Evolutionary conservation across 2,113 vertebrate genomes (phyloP), one percentile per base, ranked within the genome.

Genomic region (Leptocoma aspasia): DNA sequence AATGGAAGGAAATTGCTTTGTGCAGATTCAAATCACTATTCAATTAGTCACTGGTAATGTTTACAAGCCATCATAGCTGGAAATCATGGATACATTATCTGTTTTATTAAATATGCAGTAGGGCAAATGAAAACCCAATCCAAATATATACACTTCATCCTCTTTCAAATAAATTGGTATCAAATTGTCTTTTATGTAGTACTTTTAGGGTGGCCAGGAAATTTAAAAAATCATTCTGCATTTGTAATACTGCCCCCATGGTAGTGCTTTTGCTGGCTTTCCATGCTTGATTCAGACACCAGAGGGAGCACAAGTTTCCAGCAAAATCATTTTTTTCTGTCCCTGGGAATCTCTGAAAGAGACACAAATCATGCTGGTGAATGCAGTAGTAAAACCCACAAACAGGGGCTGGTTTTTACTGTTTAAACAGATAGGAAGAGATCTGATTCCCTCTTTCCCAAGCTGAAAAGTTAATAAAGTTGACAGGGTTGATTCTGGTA

Each of bases 301-400:
- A 95, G 95, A 96, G 95, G 93, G 94, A 88, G 94, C 79, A 86
- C 75, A 80, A 90, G 71, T 69, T 94, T 85, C 66, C 95, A 80
- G 45, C 50, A 91, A 87, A 70, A 27, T 68, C 2, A 6, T 72
- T 73, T 79, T 78, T 87, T 92, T 61, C 53, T 57, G 1, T 41
- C 66, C 24, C 20, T 59, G 56, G 10, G 60, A 44, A 21, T 71
- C 27, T 10, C 13, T 20, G 37, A 24, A 26, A 49, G 35, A 2
- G 1, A 10, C 2, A 2, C 21, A 63, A 53, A 35, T 70, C 13
- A 23, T 53, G 15, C 15, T 86, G 26, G 15, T 78, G 45, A 44
- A 52, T 31, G 18, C 11, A 41, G 13, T 9, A 79, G 24, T 59
- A 42, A 61, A 61, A 6, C 23, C 39, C 57, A 13, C 10, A 30